Base-by-base conservation (phyloP, 2,888 invertebrate species). In the Pterostichus niger region DNA sequence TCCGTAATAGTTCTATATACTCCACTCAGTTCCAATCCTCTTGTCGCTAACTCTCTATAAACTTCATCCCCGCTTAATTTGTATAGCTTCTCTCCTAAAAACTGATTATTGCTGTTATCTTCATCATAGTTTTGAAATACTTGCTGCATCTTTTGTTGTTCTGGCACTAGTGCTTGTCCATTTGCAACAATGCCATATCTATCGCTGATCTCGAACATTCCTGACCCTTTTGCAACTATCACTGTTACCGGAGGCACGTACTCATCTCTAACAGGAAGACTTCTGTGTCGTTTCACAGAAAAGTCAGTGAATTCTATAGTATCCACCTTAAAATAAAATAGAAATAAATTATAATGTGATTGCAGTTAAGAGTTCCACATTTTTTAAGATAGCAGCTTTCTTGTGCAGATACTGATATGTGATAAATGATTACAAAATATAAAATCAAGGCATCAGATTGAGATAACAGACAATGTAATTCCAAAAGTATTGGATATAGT, bases 131-230 rank as follows among this genome's bases (percentile, higher is more conserved):
- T 87, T 84, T 91, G 90, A 0, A 87, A 85, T 13, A 89, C 13
- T 24, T 81, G 6, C 83, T 86, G 17, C 89, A 76, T 46, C 84
- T 86, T 81, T 89, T 88, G 31, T 90, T 87, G 4, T 85, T 84
- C 77, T 88, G 89, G 85, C 87, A 90, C 0, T 40, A 11, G n/a
- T 2, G 17, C 44, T 46, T 82, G 78, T 9, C 88, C 96, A 0
- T 94, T 94, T 0, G 94, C 94, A 33, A 96, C 92, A 0, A 94
- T 92, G 0, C 93, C 92, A 3, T 93, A 93, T 2, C 93, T 93
- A 6, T 88, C 88, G 7, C 88, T 85, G 54, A 90, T 86, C 86
- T 90, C 90, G 85, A 90, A 90, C 59, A 88, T 87, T 4, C 90
- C 90, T 84, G 88, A 89, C 24, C 90, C 90, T 81, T 88, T 89